Conservation (phyloP, 2,113 vertebrate species). For the Ciconia maguari region DNA sequence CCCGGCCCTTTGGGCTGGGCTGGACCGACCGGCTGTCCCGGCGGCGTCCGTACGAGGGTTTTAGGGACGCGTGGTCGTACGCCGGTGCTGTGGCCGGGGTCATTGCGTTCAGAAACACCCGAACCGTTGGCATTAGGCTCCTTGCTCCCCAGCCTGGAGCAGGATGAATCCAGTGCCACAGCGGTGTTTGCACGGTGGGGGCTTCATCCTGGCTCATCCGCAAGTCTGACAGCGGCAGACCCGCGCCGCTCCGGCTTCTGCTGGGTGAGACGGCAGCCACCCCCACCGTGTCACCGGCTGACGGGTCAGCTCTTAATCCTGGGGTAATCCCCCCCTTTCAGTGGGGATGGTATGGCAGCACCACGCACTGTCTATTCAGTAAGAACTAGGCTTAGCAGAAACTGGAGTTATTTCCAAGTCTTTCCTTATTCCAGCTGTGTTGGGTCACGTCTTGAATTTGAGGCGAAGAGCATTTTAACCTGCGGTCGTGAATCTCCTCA, state of each 20-base stretch:
- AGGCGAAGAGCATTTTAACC: too few relatives aligned
- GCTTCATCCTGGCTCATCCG: background rate
- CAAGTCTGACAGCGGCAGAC: background rate
- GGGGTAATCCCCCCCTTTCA: background rate
- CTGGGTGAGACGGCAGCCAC: background rate
- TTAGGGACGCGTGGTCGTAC: fast-evolving
- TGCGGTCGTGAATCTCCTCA: background rate
- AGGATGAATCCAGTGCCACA: background rate
- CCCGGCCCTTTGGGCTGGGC: too few relatives aligned
- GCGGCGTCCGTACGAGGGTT: fast-evolving
- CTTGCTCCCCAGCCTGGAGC: background rate
- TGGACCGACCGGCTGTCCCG: background rate
- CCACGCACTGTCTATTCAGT: fast-evolving
- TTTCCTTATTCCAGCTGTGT: background rate
- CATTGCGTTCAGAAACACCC: background rate
- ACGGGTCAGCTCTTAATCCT: background rate
- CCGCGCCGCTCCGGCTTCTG: background rate
- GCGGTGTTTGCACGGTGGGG: background rate
- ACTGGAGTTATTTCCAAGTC: fast-evolving
- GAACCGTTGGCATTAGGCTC: fast-evolving
- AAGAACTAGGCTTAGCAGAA: background rate
- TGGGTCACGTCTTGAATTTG: background rate
- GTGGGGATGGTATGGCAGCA: fast-evolving
- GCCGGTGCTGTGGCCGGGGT: fast-evolving
- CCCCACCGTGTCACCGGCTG: background rate